Evolutionary conservation across 2,888 invertebrate genomes (phyloP).

Genomic region (Dynastes tityus): DNA sequence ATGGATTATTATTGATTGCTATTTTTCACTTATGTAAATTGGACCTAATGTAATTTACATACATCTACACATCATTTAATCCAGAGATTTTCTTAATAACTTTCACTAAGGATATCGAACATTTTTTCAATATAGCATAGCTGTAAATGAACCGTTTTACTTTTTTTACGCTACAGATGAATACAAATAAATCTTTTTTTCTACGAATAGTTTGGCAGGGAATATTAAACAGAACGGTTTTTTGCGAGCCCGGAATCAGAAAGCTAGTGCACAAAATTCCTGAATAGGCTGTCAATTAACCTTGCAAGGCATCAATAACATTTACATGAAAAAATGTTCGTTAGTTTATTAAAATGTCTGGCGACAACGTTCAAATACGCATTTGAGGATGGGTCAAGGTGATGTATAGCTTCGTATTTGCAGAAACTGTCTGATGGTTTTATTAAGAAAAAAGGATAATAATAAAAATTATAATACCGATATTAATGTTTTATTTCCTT

Average conservation of each 20-base stretch:
- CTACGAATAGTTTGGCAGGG: neutral
- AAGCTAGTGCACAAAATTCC: constrained; percentile 16
- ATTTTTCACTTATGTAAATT: constrained; percentile 33
- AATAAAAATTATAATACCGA: neutral
- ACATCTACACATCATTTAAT: constrained; percentile 22
- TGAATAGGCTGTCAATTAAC: constrained; percentile 9
- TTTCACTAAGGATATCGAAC: constrained; percentile 21
- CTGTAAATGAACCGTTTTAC: neutral
- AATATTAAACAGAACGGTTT: constrained; percentile 11
- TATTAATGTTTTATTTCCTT: neutral
- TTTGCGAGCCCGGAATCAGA: constrained; percentile 10
- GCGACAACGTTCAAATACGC: neutral
- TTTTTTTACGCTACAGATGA: constrained; percentile 16
- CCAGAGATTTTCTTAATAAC: constrained; percentile 32
- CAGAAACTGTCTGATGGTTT: too few relatives aligned
- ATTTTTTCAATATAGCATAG: constrained; percentile 12
- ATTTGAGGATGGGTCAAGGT: constrained; percentile 18
- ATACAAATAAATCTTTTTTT: constrained; percentile 37
- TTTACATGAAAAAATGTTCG: constrained; percentile 13
- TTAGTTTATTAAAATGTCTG: neutral
- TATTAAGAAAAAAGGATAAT: neutral
- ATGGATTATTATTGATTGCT: constrained; percentile 22
- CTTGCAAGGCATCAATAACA: constrained; percentile 25
- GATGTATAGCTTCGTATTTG: neutral
- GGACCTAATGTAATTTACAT: constrained; percentile 25